phyloP scores from a whole-genome alignment of 2,797 vertebrate genomes.

The Netta rufina region DNA sequence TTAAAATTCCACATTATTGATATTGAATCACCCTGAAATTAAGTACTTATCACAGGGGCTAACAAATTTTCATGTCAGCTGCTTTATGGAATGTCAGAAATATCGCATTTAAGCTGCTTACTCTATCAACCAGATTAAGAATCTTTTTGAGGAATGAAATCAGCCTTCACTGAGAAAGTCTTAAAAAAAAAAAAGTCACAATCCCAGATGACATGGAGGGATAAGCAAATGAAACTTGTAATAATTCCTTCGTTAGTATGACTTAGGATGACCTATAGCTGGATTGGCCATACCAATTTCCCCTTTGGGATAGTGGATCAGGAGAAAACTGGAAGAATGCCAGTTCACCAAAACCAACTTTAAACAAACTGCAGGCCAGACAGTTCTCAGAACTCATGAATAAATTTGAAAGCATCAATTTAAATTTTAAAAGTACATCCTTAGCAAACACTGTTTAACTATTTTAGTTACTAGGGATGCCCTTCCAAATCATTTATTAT shows the following conservation, averaged over 20 bases:
- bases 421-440: neutral
- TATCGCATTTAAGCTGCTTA: neutral
- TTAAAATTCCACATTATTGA: neutral
- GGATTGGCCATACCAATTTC: neutral
- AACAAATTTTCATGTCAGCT: neutral
- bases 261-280: neutral
- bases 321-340: neutral
- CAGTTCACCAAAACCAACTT: neutral
- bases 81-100: neutral
- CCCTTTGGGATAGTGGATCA: neutral
- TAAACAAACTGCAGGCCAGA: neutral
- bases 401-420: neutral
- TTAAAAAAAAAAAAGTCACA: neutral
- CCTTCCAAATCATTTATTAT: neutral
- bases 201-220: neutral
- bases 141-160: neutral
- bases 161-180: neutral
- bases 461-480: accelerated
- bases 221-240: neutral
- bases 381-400: neutral
- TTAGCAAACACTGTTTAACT: neutral
- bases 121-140: neutral
- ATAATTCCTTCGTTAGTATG: neutral
- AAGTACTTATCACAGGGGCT: neutral
- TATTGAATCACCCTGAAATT: neutral